phyloP scores from a whole-genome alignment of 2,888 invertebrate genomes.

The Chrysomela aeneicollis region DNA sequence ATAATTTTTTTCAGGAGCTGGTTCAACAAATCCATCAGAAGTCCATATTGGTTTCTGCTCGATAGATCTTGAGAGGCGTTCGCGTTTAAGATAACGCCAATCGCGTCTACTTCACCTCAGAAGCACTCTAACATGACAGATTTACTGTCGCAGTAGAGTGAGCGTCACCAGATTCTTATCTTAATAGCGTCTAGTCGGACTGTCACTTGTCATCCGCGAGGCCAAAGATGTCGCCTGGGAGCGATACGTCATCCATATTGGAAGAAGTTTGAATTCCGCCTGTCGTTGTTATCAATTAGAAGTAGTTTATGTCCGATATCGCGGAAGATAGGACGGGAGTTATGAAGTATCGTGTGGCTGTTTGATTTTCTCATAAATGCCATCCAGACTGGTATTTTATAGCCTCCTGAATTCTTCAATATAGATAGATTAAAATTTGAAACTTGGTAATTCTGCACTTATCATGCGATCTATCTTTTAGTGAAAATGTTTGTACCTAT shows the following conservation, averaged over 20 bases:
- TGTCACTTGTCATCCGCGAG: constrained; percentile 6
- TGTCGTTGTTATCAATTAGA: neutral
- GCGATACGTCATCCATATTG: neutral
- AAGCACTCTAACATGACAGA: constrained; percentile 21
- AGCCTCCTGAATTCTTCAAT: too few relatives aligned
- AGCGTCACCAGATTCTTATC: constrained; percentile 19
- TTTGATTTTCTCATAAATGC: neutral
- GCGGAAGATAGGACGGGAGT: neutral
- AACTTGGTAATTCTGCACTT: too few relatives aligned
- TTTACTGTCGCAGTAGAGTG: constrained; percentile 19
- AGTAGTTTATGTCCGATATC: neutral
- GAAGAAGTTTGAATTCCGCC: neutral
- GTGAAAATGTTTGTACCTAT: too few relatives aligned
- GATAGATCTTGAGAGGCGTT: neutral
- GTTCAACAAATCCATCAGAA: neutral
- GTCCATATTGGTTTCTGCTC: neutral
- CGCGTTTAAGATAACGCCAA: neutral
- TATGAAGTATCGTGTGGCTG: neutral
- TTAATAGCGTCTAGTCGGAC: constrained; percentile 20
- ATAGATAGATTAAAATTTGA: too few relatives aligned
- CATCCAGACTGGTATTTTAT: neutral
- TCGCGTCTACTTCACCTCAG: neutral
- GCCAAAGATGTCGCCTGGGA: neutral
- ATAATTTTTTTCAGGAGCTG: neutral
- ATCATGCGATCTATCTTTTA: too few relatives aligned